Percentiles rank a stretch among this genome's conserved stretches.
These are phyloP conservation scores for Lymantria monacha DNA, from an alignment of 2,888 invertebrate genomes.

Conservation along the genomic window DNA sequence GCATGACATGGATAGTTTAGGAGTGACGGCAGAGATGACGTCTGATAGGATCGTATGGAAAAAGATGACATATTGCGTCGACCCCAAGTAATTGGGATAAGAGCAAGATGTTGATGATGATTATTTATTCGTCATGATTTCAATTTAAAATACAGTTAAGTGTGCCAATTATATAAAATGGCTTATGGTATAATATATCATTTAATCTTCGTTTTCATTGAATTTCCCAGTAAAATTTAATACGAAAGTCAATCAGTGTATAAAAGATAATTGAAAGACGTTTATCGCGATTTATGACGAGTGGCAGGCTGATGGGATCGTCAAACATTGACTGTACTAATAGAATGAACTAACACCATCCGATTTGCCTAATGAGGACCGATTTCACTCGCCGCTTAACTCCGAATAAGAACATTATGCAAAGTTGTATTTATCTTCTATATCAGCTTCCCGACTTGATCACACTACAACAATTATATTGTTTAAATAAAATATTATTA, in stretches of 20 bases:
- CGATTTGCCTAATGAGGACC: constrained; percentile 77
- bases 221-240: constrained; percentile 31
- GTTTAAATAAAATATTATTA: constrained; percentile 35
- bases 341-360: constrained; percentile 68
- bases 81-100: too few species aligned
- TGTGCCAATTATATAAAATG: constrained; percentile 25
- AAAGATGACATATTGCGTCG: too few species aligned
- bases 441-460: constrained; percentile 61
- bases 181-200: constrained; percentile 22
- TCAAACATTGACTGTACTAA: constrained; percentile 77
- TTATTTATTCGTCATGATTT: too few species aligned
- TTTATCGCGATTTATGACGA: constrained; percentile 46
- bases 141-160: constrained; percentile 5
- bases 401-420: constrained; percentile 69
- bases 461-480: constrained; percentile 53
- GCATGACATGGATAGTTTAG: too few species aligned
- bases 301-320: constrained; percentile 56
- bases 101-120: too few species aligned
- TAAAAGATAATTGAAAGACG: constrained; percentile 40
- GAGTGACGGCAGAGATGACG: too few species aligned
- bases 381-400: constrained; percentile 57
- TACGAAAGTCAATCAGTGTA: constrained; percentile 33
- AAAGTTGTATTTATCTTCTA: constrained; percentile 73
- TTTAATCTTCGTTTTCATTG: constrained; percentile 26
- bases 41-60: too few species aligned